Base-by-base conservation (phyloP, 2,888 invertebrate genomes). In the Temnothorax unifasciatus region DNA sequence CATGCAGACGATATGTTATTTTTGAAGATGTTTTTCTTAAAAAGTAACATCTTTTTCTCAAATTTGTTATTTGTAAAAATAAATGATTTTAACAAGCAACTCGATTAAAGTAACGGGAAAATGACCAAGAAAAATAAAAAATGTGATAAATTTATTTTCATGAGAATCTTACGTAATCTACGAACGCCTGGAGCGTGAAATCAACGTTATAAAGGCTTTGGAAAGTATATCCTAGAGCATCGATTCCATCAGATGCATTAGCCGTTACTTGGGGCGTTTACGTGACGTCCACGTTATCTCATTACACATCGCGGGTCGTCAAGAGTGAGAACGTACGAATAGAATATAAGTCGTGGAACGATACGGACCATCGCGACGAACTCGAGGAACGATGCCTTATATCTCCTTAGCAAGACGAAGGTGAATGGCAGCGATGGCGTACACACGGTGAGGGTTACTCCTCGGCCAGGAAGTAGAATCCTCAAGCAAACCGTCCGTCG, bases 211-310 rank as follows among this genome's bases (percentile, higher is more conserved):
- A 68, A 57, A 82, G 47, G 63, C 74, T 61, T 61, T 29, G 61
- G n/a, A 66, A 77, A 52, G 29, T 82, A 61, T 63, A 84, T 77
- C 75, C 59, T 21, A 54, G 18, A 66, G 68, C 79, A 86, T 86
- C 83, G 76, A 87, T 84, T 84, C 76, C 63, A 81, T 74, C 41
- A 77, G 82, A 87, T 84, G 84, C 85, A 87, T 86, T 85, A 84
- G 86, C 83, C 86, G 84, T 82, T 88, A 86, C 86, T 86, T 84
- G 86, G 88, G 83, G 82, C 85, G 83, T 85, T 81, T 86, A 75
- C 87, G 87, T 87, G 90, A 89, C 87, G 88, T 85, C 64, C 86
- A 69, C 86, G 86, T 90, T 87, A 88, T 87, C 88, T 88, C 85
- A 85, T 89, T 88, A 88, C 85, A 89, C 85, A 88, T 64, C 54